phyloP scores from a whole-genome alignment of 2,797 vertebrate species.

The Graptemys geographica region DNA sequence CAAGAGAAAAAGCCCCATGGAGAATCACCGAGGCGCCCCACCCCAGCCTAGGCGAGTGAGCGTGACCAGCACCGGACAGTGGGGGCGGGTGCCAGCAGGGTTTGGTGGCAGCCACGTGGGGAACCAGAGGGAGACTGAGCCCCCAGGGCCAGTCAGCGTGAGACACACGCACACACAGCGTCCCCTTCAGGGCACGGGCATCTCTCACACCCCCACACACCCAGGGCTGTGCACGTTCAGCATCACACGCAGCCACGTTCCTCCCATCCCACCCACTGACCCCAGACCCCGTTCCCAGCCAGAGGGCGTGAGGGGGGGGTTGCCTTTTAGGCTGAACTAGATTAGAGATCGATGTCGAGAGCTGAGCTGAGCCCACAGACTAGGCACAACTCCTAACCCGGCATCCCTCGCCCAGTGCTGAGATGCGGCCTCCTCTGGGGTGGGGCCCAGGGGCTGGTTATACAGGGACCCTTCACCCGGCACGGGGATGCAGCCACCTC shows the following conservation, averaged over 20 bases:
- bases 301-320: too few relatives aligned
- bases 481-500: too few relatives aligned
- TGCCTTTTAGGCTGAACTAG: neutral
- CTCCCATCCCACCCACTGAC: rapidly evolving
- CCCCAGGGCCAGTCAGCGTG: neutral
- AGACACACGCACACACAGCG: neutral
- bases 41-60: too few relatives aligned
- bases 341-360: too few relatives aligned
- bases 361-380: neutral
- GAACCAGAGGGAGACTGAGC: too few relatives aligned
- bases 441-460: neutral
- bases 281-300: neutral
- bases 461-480: neutral
- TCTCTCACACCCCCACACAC: neutral
- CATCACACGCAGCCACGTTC: neutral
- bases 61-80: neutral
- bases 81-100: neutral
- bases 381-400: neutral
- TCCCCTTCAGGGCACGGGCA: neutral
- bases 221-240: neutral
- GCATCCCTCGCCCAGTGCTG: too few relatives aligned
- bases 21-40: neutral
- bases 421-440: neutral
- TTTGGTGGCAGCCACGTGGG: neutral
- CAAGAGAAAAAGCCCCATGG: neutral